These are phyloP conservation scores for Daboia siamensis DNA, from an alignment of 2,113 vertebrate species.

Conservation along the genomic window DNA sequence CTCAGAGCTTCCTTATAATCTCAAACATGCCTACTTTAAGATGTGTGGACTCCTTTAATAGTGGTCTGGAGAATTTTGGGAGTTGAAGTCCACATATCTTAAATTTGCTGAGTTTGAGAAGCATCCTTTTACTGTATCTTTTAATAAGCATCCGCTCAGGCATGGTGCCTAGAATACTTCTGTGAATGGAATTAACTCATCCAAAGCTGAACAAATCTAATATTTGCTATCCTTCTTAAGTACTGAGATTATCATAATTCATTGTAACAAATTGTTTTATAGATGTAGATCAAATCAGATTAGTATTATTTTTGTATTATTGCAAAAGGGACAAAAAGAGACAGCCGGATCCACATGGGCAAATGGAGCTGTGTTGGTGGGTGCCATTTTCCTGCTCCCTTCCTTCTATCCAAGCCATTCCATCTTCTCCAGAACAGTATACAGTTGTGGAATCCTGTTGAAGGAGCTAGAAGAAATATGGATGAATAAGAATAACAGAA, in stretches of 20 bases:
- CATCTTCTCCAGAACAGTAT: background rate
- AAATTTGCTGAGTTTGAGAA: background rate
- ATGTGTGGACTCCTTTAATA: background rate
- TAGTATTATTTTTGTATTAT: background rate
- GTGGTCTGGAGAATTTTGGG: background rate
- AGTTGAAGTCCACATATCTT: background rate
- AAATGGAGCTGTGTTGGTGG: background rate
- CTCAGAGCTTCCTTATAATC: background rate
- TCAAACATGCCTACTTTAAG: background rate
- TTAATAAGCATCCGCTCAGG: background rate
- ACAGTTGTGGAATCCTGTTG: background rate
- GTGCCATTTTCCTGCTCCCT: background rate
- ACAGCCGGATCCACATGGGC: background rate
- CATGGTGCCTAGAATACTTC: background rate
- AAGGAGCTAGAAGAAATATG: background rate
- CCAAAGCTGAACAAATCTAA: constrained; percentile 35
- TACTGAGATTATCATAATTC: background rate
- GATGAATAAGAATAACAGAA: too few relatives aligned
- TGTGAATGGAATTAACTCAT: constrained; percentile 25
- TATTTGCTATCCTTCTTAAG: constrained; percentile 35
- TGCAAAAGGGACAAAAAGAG: background rate
- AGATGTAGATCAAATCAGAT: background rate
- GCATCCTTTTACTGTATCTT: background rate
- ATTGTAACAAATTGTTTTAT: background rate
- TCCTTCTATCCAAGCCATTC: background rate